Base-by-base conservation (phyloP, 2,113 vertebrate genomes). In the Chauna torquata region DNA sequence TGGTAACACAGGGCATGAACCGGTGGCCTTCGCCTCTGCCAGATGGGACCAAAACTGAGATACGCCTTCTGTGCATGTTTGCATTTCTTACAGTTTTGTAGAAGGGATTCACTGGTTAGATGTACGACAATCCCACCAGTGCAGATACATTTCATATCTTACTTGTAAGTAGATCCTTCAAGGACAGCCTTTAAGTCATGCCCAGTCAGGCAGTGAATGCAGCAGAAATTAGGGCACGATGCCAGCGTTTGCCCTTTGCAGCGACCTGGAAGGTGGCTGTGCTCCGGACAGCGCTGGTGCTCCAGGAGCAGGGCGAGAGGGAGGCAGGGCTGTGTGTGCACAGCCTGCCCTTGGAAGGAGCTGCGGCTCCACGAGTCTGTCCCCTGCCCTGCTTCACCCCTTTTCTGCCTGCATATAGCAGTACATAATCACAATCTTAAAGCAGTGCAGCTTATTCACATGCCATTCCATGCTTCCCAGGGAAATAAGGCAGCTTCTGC, bases 291-390 rank as follows among this genome's bases (percentile, higher is more conserved):
- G 66, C 79, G 22, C 16, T 82, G 1, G 1, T 4, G n/a, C 59
- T 57, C 0, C 0, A 54, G 59, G 13, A 69, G 9, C 10, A 65
- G 75, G 30, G 30, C 5, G 2, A 42, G 70, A 38, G 30, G 17
- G 34, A 36, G 36, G 52, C 91, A 88, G 62, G 47, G 42, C 54
- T 72, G 16, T 9, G 25, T 2, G 2, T 23, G 22, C 42, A 36
- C 0, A 72, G 47, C 12, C 65, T 54, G 30, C 24, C 16, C 52
- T 47, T 42, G 28, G 38, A 61, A 78, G 30, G 15, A 24, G 16
- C 27, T 59, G 19, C 15, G 22, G 24, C 59, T 55, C 44, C 50
- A 2, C 0, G 0, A 70, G 40, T 18, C 54, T 2, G 1, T 20
- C 25, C 27, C 42, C 11, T 8, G 13, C 36, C 62, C 68, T 50